Percentiles rank a stretch among this genome's conserved stretches.
Evolutionary conservation across 1,140 invertebrate genomes (phyloP).

Genomic region (Elymnias hypermnestra): DNA sequence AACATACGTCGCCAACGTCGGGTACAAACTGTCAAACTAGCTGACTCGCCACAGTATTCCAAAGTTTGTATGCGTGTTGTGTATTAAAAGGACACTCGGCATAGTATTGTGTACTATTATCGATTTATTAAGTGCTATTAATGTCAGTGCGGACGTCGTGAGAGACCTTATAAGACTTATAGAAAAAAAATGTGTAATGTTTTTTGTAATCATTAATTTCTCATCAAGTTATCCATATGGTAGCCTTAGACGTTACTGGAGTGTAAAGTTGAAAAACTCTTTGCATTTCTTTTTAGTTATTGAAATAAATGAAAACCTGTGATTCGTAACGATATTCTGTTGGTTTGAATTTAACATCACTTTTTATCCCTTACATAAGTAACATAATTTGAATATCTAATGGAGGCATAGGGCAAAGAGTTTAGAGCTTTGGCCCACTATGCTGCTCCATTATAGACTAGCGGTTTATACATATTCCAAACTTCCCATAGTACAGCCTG

Average conservation of each 20-base stretch:
- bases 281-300: slow-evolving; percentile 74
- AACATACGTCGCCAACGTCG: slow-evolving; percentile 44
- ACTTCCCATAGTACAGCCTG: too few species aligned
- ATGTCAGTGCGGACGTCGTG: slow-evolving; percentile 51
- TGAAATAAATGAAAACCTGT: slow-evolving; percentile 65
- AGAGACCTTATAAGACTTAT: slow-evolving; percentile 73
- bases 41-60: too few species aligned
- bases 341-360: slow-evolving; percentile 20
- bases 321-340: slow-evolving; percentile 55
- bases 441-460: too few species aligned
- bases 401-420: too few species aligned
- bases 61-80: slow-evolving; percentile 27
- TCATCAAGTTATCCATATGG: slow-evolving; percentile 66
- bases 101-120: slow-evolving; percentile 51
- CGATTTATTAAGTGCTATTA: slow-evolving; percentile 60
- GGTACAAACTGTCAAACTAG: slow-evolving; percentile 25
- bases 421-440: too few species aligned
- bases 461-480: too few species aligned
- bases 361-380: too few species aligned
- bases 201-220: slow-evolving; percentile 74
- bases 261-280: slow-evolving; percentile 68
- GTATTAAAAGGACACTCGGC: slow-evolving; percentile 37
- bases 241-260: slow-evolving; percentile 68
- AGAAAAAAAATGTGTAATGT: slow-evolving; percentile 71
- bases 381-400: too few species aligned